phyloP scores from a whole-genome alignment of 2,888 invertebrate genomes.

The Pristionchus arcanus region DNA sequence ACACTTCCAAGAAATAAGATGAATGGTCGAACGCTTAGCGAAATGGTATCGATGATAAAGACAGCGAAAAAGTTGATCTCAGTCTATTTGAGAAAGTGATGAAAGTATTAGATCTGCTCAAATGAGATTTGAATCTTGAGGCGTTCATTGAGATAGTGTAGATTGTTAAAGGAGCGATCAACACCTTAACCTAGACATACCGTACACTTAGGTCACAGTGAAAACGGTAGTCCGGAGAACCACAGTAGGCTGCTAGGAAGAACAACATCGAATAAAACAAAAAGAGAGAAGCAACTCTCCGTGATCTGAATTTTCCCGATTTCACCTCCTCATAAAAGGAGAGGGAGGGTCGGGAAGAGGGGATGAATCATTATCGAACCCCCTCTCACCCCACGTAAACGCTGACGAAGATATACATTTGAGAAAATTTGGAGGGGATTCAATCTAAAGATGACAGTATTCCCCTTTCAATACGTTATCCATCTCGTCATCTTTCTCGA shows the following conservation, averaged over 20 bases:
- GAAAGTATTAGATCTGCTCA: too few relatives aligned
- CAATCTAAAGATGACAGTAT: neutral
- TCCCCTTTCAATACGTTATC: neutral
- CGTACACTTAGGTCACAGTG: neutral
- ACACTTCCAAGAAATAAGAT: neutral
- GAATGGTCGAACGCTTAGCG: neutral
- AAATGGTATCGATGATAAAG: too few relatives aligned
- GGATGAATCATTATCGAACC: slow-evolving; percentile 5
- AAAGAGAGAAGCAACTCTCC: neutral
- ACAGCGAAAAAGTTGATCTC: too few relatives aligned
- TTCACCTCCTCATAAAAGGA: neutral
- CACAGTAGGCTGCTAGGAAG: too few relatives aligned
- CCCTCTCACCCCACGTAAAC: slow-evolving; percentile 19
- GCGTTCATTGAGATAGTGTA: too few relatives aligned
- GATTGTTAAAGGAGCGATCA: too few relatives aligned
- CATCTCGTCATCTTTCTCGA: neutral
- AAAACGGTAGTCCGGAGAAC: neutral
- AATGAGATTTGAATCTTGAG: too few relatives aligned
- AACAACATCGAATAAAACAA: too few relatives aligned
- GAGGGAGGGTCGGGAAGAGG: neutral
- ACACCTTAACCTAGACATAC: too few relatives aligned
- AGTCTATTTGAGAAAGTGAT: too few relatives aligned
- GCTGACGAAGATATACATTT: neutral
- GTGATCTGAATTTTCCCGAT: neutral
- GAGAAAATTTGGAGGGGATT: neutral